phyloP scores from a whole-genome alignment of 2,888 invertebrate genomes.

The Toxonevra muliebris region DNA sequence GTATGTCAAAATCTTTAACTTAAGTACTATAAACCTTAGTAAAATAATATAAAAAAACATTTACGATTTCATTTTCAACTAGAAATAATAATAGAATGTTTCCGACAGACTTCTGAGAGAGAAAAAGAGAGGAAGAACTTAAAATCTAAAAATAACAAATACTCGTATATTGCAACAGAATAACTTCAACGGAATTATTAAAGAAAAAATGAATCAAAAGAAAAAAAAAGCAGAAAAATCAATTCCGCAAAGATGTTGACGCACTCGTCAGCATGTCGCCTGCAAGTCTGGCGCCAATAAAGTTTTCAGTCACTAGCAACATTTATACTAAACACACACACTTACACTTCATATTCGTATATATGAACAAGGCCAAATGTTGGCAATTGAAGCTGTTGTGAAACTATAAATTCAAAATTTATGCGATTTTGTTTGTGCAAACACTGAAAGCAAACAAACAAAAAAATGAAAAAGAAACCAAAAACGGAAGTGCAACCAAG shows the following conservation, averaged over 20 bases:
- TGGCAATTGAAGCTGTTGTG: conserved; percentile 5
- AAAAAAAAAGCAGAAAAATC: conserved; percentile 8
- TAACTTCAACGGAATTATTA: too few relatives aligned
- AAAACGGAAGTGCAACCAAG: conserved; percentile 21
- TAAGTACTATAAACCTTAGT: too few relatives aligned
- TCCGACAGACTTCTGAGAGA: too few relatives aligned
- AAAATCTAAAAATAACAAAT: too few relatives aligned
- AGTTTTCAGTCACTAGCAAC: conserved; percentile 45
- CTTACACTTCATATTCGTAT: neutral
- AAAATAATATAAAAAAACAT: too few relatives aligned
- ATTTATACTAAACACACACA: conserved; percentile 1
- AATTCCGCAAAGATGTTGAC: conserved; percentile 18
- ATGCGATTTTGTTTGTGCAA: neutral
- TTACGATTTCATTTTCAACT: too few relatives aligned
- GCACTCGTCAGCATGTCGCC: conserved; percentile 43
- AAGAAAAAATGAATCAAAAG: neutral
- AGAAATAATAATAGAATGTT: too few relatives aligned
- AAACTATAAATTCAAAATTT: conserved; percentile 19
- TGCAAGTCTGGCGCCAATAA: conserved; percentile 57
- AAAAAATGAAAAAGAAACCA: conserved; percentile 4
- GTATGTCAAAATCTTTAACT: too few relatives aligned
- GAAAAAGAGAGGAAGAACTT: too few relatives aligned
- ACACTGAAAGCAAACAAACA: neutral
- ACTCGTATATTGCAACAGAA: too few relatives aligned
- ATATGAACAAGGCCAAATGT: neutral